phyloP scores from a whole-genome alignment of 2,113 vertebrate genomes.

The Gavialis gangeticus region DNA sequence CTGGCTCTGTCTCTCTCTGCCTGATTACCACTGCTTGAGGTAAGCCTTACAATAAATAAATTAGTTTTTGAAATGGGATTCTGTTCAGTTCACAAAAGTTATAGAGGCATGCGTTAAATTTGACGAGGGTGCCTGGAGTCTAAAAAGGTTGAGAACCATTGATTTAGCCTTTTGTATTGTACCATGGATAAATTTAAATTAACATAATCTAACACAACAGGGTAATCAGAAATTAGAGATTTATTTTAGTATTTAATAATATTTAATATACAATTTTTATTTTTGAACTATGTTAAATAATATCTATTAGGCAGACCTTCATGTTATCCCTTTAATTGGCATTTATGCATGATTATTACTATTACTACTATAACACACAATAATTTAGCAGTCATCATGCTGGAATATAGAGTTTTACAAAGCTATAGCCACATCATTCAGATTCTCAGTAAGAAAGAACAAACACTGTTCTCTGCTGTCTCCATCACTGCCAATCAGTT shows the following conservation, averaged over 20 bases:
- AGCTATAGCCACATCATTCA: neutral
- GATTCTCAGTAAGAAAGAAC: neutral
- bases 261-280: neutral
- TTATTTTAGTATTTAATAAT: neutral
- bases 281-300: neutral
- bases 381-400: neutral
- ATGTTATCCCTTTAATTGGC: neutral
- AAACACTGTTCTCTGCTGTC: neutral
- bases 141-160: too few species aligned
- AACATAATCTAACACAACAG: neutral
- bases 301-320: neutral
- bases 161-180: neutral
- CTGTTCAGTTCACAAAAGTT: too few species aligned
- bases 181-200: neutral
- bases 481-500: neutral
- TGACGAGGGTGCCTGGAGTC: too few species aligned
- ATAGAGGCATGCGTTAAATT: too few species aligned
- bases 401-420: neutral
- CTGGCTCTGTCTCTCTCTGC: too few species aligned
- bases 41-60: too few species aligned
- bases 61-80: too few species aligned
- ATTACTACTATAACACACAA: neutral
- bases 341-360: neutral
- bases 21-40: too few species aligned
- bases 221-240: neutral